Conservation (phyloP, 2,888 invertebrate genomes). For the Andrena camellia region DNA sequence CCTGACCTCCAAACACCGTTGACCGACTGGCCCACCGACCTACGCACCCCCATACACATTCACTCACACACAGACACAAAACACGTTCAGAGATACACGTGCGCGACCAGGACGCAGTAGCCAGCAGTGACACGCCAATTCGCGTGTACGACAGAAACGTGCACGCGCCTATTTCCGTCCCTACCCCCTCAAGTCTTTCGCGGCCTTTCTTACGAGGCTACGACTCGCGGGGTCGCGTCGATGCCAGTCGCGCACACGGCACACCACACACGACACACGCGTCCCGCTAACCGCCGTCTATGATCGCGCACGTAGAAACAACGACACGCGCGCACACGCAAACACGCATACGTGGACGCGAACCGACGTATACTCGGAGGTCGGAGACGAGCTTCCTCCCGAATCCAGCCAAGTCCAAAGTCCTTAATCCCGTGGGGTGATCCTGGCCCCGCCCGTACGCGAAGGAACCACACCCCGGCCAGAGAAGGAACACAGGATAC, state of each 20-base stretch:
- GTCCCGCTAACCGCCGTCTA: neutral
- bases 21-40: slow-evolving; percentile 33
- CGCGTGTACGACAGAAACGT: slow-evolving; percentile 10
- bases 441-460: slow-evolving; percentile 74
- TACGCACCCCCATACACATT: slow-evolving; percentile 42
- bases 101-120: slow-evolving; percentile 23
- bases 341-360: slow-evolving; percentile 34
- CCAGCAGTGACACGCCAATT: slow-evolving; percentile 21
- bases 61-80: slow-evolving; percentile 3
- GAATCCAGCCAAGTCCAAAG: slow-evolving; percentile 76
- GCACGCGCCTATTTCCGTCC: slow-evolving; percentile 1
- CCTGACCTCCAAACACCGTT: slow-evolving; percentile 37
- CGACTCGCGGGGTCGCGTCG: slow-evolving; percentile 15
- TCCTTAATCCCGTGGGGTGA: slow-evolving; percentile 78
- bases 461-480: slow-evolving; percentile 79
- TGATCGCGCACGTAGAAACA: slow-evolving; percentile 2
- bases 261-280: slow-evolving; percentile 11
- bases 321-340: neutral
- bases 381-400: slow-evolving; percentile 62
- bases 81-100: slow-evolving; percentile 34
- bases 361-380: slow-evolving; percentile 13
- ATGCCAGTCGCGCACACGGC: neutral
- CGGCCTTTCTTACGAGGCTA: neutral
- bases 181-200: neutral
- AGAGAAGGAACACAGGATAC: slow-evolving; percentile 66